Evolutionary conservation across 30 jellyfish, hydroid and myxozoan genomes (phyloP).

Genomic region (Hydractinia echinata): DNA sequence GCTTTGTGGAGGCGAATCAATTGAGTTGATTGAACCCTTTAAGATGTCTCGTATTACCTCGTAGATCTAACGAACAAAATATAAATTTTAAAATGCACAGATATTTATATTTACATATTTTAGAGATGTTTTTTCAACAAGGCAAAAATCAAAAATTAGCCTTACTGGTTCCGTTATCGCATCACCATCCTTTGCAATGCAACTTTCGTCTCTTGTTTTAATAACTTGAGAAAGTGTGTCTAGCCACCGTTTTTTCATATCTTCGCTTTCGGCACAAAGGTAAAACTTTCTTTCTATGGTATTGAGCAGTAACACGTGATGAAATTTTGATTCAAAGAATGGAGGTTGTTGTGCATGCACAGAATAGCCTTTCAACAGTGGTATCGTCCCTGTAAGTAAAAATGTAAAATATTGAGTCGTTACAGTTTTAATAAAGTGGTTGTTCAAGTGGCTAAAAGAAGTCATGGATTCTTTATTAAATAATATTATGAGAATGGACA

Average conservation of each 20-base stretch:
- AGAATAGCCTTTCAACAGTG: conserved; percentile 1
- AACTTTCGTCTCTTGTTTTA: too few species aligned
- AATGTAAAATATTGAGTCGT: too few species aligned
- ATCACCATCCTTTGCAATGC: background rate
- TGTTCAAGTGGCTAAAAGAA: too few species aligned
- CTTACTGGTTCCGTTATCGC: conserved; percentile 8
- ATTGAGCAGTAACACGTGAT: background rate
- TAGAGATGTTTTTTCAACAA: too few species aligned
- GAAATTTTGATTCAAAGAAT: conserved; percentile 4
- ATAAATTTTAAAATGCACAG: background rate
- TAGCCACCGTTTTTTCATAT: background rate
- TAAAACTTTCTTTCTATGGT: conserved; percentile 3
- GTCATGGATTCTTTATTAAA: too few species aligned
- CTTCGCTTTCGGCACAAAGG: conserved; percentile 1
- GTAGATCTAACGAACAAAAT: background rate
- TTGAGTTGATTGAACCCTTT: background rate
- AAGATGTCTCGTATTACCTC: background rate
- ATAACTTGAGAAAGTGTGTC: background rate
- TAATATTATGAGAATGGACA: too few species aligned
- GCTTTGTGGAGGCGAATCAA: too few species aligned
- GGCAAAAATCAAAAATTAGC: background rate
- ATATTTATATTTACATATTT: too few species aligned
- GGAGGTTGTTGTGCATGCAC: background rate
- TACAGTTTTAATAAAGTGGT: too few species aligned
- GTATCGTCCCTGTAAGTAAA: conserved; percentile 1